These are phyloP conservation scores for Brachionus manjavacas DNA, from an alignment of 1,140 invertebrate species.

Conservation along the genomic window DNA sequence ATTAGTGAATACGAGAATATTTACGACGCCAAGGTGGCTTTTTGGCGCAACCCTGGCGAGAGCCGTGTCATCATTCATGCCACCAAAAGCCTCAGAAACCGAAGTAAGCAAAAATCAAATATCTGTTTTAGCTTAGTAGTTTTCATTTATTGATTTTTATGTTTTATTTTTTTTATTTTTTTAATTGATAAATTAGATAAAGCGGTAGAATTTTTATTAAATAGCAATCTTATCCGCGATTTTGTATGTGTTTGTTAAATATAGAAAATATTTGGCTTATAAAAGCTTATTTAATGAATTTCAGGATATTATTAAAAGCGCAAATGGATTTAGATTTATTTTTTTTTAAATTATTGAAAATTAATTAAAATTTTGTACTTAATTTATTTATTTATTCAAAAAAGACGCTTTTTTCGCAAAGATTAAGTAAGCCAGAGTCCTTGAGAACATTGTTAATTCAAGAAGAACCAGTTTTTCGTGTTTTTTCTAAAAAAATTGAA, in stretches of 20 bases:
- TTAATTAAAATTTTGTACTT: too few relatives aligned
- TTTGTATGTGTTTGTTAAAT: neutral
- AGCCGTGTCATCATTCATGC: conserved; percentile 22
- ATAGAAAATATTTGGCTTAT: neutral
- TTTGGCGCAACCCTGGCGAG: neutral
- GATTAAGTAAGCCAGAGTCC: too few relatives aligned
- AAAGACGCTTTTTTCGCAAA: too few relatives aligned
- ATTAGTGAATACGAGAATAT: conserved; percentile 22
- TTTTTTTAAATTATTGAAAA: too few relatives aligned
- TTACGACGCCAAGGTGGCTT: conserved; percentile 19
- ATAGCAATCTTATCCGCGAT: neutral
- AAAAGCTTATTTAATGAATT: neutral
- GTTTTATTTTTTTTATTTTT: neutral
- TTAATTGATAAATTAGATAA: neutral
- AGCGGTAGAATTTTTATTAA: neutral
- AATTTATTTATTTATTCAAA: too few relatives aligned
- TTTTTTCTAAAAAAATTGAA: too few relatives aligned
- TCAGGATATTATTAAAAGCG: neutral
- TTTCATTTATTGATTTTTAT: neutral
- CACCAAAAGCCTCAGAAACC: neutral
- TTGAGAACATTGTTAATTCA: too few relatives aligned
- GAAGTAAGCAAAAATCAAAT: neutral
- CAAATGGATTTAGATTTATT: too few relatives aligned
- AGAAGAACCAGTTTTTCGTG: too few relatives aligned
- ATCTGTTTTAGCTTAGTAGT: neutral